phyloP scores from a whole-genome alignment of 2,113 vertebrate genomes.

The Agapornis roseicollis region DNA sequence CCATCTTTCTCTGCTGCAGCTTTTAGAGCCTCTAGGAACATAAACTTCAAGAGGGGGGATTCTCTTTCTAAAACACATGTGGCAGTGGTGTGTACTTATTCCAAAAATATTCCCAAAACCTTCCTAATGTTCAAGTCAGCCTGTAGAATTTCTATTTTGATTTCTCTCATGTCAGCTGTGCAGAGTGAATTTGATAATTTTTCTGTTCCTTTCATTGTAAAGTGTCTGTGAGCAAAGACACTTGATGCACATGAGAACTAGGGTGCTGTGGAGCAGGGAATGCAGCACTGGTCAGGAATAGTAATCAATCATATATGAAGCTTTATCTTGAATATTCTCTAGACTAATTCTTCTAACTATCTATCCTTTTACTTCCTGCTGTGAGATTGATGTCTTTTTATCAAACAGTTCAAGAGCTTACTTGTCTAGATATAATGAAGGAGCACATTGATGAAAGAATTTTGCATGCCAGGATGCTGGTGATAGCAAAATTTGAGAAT shows the following conservation, averaged over 20 bases:
- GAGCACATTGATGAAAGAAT: background rate
- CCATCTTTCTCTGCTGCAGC: background rate
- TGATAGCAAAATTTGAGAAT: background rate
- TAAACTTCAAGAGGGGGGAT: background rate
- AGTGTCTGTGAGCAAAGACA: background rate
- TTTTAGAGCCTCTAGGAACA: background rate
- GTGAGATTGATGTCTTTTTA: background rate
- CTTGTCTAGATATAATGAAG: background rate
- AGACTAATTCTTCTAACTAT: background rate
- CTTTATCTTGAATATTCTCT: background rate
- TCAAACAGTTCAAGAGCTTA: background rate
- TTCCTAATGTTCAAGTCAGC: background rate
- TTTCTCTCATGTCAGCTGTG: background rate
- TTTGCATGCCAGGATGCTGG: background rate
- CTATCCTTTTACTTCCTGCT: background rate
- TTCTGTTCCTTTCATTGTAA: background rate
- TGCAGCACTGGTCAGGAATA: background rate
- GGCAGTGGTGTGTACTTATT: background rate
- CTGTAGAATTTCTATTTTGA: background rate
- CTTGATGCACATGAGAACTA: background rate
- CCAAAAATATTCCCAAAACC: background rate
- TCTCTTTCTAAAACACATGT: background rate
- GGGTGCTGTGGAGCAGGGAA: background rate
- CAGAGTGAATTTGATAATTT: background rate
- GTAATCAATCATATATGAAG: background rate